These are phyloP conservation scores for Erpobdella octoculata DNA, from an alignment of 2,888 invertebrate genomes.

Conservation along the genomic window DNA sequence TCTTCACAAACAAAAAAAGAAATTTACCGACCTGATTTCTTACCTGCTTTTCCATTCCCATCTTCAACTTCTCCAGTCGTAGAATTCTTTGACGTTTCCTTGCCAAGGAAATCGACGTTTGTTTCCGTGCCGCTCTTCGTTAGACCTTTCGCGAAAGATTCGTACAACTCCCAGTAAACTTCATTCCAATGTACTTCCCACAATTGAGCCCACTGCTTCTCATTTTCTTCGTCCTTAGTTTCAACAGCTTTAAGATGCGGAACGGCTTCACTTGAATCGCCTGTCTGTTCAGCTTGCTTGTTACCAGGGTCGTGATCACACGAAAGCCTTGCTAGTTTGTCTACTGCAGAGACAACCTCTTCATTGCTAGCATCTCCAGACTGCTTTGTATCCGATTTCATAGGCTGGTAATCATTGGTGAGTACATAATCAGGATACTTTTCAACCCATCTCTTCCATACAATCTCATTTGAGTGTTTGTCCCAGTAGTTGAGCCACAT, in stretches of 20 bases:
- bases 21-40: not conserved
- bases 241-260: no score
- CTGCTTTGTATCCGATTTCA: not conserved
- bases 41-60: not conserved
- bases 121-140: not conserved
- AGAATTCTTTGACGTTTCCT: not conserved
- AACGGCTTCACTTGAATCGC: not conserved
- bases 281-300: no score
- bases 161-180: constrained; percentile 42
- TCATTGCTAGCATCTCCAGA: not conserved
- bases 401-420: not conserved
- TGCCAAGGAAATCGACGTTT: not conserved
- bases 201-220: constrained; percentile 40
- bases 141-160: constrained; percentile 7
- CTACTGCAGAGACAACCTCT: not conserved
- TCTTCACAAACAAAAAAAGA: no score
- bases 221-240: not conserved
- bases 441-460: constrained; percentile 46
- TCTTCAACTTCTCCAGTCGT: not conserved
- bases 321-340: not conserved
- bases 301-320: not conserved
- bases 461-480: constrained; percentile 44
- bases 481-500: constrained; percentile 36
- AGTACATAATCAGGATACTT: constrained; percentile 39
- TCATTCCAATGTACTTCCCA: constrained; percentile 47